Base-by-base conservation (phyloP, 2,888 invertebrate species). In the Sinopyrophorus schimmeli region DNA sequence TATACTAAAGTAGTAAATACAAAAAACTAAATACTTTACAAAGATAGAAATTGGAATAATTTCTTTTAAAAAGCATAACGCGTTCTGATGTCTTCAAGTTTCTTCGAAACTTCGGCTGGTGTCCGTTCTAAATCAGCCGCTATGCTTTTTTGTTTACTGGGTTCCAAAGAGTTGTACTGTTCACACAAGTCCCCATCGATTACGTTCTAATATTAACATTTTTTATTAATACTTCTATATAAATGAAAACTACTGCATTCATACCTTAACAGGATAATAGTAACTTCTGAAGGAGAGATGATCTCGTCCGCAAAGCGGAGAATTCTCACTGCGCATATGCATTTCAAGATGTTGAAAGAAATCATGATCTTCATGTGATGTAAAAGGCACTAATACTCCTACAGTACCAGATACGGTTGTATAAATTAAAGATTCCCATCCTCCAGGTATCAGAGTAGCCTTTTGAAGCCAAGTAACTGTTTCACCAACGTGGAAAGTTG, bases 291-390 rank as follows among this genome's bases (percentile, higher is more conserved):
- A 99, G 0, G 96, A 93, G 16, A 99, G 79, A 73, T 99, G 99
- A 74, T 99, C 99, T 11, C 99, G 79, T 0, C 99, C 99, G 75
- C 97, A 96, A 0, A 99, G 75, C 0, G 99, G 97, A 0, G 95
- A 83, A 74, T 96, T 90, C 73, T 99, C 98, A 56, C 94, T 92
- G 38, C 99, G 79, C 94, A 99, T 94, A 72, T 99, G 97, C 98
- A 99, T 99, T 74, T 99, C 99, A 54, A 99, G 77, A 76, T 98
- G 96, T 70, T 98, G 97, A 77, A 99, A 99, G 73, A 99, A 98
- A 71, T 99, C 99, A 63, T 95, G 96, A 73, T 99, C 98, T 77
- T 98, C 96, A 62, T 93, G 86, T 10, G 93, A 92, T 0, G 94
- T 93, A 67, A 97, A 96, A 0, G 96, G 94, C 11, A 96, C 88